Percentiles rank a stretch among this genome's conserved stretches.
phyloP scores from a whole-genome alignment of 2,113 vertebrate genomes.

The Morone saxatilis region DNA sequence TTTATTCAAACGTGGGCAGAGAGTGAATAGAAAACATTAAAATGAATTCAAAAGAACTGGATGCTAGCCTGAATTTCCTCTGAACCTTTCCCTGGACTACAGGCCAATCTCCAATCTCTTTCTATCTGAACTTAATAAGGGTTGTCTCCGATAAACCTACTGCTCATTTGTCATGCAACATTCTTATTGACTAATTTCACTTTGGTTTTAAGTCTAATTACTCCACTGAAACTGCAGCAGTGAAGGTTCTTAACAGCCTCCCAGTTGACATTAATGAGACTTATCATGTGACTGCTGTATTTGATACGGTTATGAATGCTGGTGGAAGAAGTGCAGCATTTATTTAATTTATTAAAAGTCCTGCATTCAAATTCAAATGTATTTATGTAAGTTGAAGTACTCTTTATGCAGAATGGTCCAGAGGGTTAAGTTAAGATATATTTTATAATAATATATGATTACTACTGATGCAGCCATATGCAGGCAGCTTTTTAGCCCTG shows the following conservation, averaged over 20 bases:
- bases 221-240: not conserved
- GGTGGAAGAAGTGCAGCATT: not conserved
- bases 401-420: not conserved
- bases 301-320: not conserved
- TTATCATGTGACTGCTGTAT: not conserved
- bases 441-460: too few relatives aligned
- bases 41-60: slow-evolving; percentile 8
- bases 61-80: not conserved
- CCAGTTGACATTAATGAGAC: not conserved
- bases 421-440: not conserved
- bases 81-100: not conserved
- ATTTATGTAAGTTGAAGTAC: not conserved
- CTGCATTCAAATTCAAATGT: not conserved
- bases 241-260: not conserved
- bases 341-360: not conserved
- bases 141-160: not conserved
- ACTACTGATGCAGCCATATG: too few relatives aligned
- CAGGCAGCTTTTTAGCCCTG: too few relatives aligned
- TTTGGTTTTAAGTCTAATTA: not conserved
- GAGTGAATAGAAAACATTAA: not conserved
- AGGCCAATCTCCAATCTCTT: not conserved
- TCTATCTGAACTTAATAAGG: not conserved
- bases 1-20: not conserved
- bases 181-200: not conserved
- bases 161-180: not conserved